Percentiles rank a stretch among this genome's conserved stretches.
Conservation (phyloP, 2,797 vertebrate genomes). For the Hydrolagus colliei region DNA sequence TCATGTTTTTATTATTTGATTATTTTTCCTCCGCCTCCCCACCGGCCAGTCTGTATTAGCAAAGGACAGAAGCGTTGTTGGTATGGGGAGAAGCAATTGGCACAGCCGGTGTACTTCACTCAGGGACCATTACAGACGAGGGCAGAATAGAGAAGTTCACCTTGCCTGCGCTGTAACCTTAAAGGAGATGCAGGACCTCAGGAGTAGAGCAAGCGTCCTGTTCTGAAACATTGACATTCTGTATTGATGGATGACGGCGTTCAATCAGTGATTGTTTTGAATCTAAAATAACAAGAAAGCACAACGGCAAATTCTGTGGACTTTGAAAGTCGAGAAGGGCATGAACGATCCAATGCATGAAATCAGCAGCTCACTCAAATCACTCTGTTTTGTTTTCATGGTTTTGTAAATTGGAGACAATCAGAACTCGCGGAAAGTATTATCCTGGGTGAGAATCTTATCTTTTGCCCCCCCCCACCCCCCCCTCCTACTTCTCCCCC, state of each 20-base stretch:
- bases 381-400: neutral
- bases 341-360: neutral
- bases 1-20: neutral
- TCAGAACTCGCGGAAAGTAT: neutral
- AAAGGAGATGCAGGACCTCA: too few species aligned
- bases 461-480: neutral
- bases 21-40: neutral
- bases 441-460: neutral
- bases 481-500: too few species aligned
- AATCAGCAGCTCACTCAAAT: neutral
- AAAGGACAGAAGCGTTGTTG: too few species aligned
- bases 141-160: too few species aligned
- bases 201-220: too few species aligned
- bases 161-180: too few species aligned
- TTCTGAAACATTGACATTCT: too few species aligned
- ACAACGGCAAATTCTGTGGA: neutral
- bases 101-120: too few species aligned
- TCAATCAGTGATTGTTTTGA: too few species aligned
- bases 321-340: neutral
- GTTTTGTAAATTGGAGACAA: neutral
- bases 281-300: neutral
- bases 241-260: too few species aligned
- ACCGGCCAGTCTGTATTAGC: neutral
- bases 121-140: too few species aligned
- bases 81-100: too few species aligned